Conservation (phyloP, 1,140 invertebrate genomes). For the Bradysia coprophila region DNA sequence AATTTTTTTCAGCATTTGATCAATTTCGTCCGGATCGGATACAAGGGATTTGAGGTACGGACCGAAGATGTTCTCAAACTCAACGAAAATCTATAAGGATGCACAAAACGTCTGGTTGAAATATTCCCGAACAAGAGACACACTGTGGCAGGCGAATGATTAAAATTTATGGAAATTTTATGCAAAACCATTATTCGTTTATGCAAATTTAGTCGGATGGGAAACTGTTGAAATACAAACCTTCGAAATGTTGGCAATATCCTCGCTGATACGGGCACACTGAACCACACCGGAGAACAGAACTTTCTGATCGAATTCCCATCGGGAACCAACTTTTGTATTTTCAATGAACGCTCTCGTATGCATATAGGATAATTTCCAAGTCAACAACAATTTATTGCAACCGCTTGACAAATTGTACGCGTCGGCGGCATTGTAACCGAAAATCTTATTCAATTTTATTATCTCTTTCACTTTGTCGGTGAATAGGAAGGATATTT, state of each 20-base stretch:
- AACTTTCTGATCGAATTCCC: slow-evolving; percentile 73
- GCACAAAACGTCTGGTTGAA: no score
- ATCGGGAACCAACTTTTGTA: slow-evolving; percentile 59
- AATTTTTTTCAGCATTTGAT: slow-evolving; percentile 53
- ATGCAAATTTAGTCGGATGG: no score
- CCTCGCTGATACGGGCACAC: slow-evolving; percentile 54
- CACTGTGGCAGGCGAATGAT: no score
- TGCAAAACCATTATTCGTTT: no score
- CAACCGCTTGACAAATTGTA: slow-evolving; percentile 32
- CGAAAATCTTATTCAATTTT: slow-evolving; percentile 45
- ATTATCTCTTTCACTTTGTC: slow-evolving; percentile 53
- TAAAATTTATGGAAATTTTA: no score
- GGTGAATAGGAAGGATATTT: slow-evolving; percentile 61
- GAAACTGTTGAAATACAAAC: no score
- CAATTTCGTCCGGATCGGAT: slow-evolving; percentile 64
- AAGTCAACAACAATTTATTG: slow-evolving; percentile 47
- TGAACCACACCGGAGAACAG: slow-evolving; percentile 73
- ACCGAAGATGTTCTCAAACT: slow-evolving; percentile 81
- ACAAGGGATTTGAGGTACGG: slow-evolving; percentile 69
- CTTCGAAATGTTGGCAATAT: slow-evolving; percentile 53
- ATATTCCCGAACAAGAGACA: no score
- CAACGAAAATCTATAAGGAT: slow-evolving; percentile 52
- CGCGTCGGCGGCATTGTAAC: slow-evolving; percentile 31
- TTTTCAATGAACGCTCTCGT: slow-evolving; percentile 63
- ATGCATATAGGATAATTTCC: slow-evolving; percentile 54